Percentiles rank a stretch among this genome's conserved stretches.
Conservation (phyloP, 2,797 vertebrate species). For the Champsocephalus esox region DNA sequence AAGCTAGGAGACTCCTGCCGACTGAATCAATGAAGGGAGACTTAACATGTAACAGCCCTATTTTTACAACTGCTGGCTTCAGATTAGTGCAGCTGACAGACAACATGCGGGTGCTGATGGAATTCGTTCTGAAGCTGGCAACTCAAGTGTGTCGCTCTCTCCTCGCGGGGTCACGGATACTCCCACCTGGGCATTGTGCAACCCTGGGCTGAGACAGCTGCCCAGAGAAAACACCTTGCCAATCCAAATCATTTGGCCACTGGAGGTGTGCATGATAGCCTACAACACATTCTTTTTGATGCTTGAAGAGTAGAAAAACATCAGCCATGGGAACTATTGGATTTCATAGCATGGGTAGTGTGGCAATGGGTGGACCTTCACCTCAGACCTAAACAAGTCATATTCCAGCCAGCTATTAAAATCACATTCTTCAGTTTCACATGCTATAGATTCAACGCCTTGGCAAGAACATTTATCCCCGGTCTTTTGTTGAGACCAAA, state of each 20-base stretch:
- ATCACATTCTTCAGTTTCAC: slow-evolving; percentile 52
- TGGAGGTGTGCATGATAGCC: slow-evolving; percentile 37
- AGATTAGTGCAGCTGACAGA: slow-evolving; percentile 79
- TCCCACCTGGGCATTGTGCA: slow-evolving; percentile 52
- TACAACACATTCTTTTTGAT: slow-evolving; percentile 39
- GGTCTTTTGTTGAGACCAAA: slow-evolving; percentile 63
- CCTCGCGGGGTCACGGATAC: slow-evolving; percentile 45
- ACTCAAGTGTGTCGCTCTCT: slow-evolving; percentile 39
- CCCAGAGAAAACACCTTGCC: slow-evolving; percentile 26
- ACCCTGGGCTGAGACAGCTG: slow-evolving; percentile 49
- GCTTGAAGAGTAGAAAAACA: slow-evolving; percentile 17
- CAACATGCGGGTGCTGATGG: slow-evolving; percentile 66
- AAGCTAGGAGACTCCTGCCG: slow-evolving; percentile 33
- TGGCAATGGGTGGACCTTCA: slow-evolving; percentile 33
- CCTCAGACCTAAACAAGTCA: slow-evolving; percentile 43
- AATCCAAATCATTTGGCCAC: slow-evolving; percentile 22
- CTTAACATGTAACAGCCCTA: slow-evolving; percentile 52
- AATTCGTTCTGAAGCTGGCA: slow-evolving; percentile 67
- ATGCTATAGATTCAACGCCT: slow-evolving; percentile 46
- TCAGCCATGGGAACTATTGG: slow-evolving; percentile 39
- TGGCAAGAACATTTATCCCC: slow-evolving; percentile 37
- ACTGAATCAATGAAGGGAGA: slow-evolving; percentile 34
- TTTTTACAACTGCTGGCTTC: slow-evolving; percentile 78
- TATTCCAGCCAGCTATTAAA: slow-evolving; percentile 48
- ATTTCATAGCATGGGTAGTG: slow-evolving; percentile 43